These are phyloP conservation scores for Proisotoma minuta DNA, from an alignment of 2,888 invertebrate species.

Conservation along the genomic window DNA sequence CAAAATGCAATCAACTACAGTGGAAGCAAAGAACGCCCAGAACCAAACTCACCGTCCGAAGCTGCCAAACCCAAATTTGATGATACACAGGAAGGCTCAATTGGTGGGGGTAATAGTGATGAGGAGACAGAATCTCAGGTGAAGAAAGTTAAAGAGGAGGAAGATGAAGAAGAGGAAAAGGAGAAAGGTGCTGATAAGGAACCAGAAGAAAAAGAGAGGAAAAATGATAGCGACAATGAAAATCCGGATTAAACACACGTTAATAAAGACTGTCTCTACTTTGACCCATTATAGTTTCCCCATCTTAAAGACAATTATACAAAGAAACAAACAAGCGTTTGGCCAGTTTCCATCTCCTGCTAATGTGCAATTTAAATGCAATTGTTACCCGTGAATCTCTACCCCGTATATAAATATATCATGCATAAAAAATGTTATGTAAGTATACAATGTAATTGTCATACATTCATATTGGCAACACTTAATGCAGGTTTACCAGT, in stretches of 20 bases:
- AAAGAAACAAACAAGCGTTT: too few species aligned
- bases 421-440: background rate
- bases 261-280: background rate
- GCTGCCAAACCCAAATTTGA: conserved; percentile 54
- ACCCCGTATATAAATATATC: background rate
- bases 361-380: conserved; percentile 16
- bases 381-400: conserved; percentile 8
- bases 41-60: conserved; percentile 67
- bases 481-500: conserved; percentile 1
- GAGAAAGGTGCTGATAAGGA: background rate
- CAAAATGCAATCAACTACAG: conserved; percentile 39
- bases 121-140: conserved; percentile 20
- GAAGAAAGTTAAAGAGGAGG: conserved; percentile 47
- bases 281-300: background rate
- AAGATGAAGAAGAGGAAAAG: background rate
- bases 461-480: conserved; percentile 4
- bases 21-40: conserved; percentile 60
- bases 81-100: conserved; percentile 48
- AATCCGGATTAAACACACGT: conserved; percentile 8
- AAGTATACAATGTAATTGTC: background rate
- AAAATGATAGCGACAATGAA: conserved; percentile 8
- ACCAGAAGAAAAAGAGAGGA: background rate
- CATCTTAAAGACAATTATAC: background rate
- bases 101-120: conserved; percentile 24
- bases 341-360: too few species aligned